Percentiles rank a stretch among this genome's conserved stretches.
phyloP scores from a whole-genome alignment of 2,888 invertebrate genomes.

The Drosophila niveifrons region DNA sequence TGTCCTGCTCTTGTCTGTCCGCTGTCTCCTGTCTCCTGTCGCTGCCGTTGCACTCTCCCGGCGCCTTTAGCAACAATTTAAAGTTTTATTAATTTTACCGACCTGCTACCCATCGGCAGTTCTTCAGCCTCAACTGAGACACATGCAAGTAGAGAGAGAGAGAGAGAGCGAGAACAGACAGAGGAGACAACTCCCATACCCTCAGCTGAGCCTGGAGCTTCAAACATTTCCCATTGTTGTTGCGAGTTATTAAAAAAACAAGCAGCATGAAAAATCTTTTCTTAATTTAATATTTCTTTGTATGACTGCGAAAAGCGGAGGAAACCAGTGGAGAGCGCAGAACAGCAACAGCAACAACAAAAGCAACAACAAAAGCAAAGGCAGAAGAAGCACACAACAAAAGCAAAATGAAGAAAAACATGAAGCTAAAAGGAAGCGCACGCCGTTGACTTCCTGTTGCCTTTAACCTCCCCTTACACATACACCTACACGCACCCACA shows the following conservation, averaged over 20 bases:
- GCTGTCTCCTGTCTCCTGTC: neutral
- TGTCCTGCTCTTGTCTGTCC: neutral
- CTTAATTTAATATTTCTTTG: conserved; percentile 78
- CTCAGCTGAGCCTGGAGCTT: conserved; percentile 21
- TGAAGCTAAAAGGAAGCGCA: conserved; percentile 52
- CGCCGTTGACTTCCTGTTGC: conserved; percentile 64
- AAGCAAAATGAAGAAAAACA: conserved; percentile 52
- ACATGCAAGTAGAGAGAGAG: conserved; percentile 5
- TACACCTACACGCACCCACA: conserved; percentile 19
- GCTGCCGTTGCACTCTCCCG: conserved; percentile 22
- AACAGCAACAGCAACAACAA: conserved; percentile 2
- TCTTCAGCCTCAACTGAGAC: conserved; percentile 11
- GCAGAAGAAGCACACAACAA: conserved; percentile 35
- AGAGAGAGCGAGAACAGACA: conserved; percentile 6
- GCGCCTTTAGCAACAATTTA: conserved; percentile 73
- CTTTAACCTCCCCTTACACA: conserved; percentile 32
- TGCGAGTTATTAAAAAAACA: conserved; percentile 78
- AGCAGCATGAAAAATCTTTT: conserved; percentile 70
- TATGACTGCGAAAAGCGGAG: conserved; percentile 40
- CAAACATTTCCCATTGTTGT: conserved; percentile 65
- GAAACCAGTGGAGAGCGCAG: conserved; percentile 16
- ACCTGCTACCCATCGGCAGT: conserved; percentile 29
- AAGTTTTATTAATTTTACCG: conserved; percentile 79
- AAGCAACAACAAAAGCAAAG: neutral
- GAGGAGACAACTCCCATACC: conserved; percentile 3